phyloP scores from a whole-genome alignment of 1,140 invertebrate genomes.

The Holcopasites calliopsidis region DNA sequence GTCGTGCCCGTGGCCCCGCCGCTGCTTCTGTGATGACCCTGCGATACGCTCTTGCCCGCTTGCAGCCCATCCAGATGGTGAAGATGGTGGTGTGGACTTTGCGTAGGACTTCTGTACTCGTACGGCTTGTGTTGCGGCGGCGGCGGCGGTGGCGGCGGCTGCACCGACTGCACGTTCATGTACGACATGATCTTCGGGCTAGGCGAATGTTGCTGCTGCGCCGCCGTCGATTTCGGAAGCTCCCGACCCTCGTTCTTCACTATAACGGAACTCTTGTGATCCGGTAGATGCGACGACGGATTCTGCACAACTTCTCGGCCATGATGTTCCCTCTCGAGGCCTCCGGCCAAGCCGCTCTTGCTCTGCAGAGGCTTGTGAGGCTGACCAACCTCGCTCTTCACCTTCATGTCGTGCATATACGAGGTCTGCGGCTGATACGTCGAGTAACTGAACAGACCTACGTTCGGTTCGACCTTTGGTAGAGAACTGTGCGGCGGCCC shows the following conservation, averaged over 20 bases:
- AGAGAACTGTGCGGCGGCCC: slow-evolving; percentile 80
- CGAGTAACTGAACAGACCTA: slow-evolving; percentile 85
- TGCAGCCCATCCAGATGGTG: slow-evolving; percentile 72
- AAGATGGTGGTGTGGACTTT: slow-evolving; percentile 81
- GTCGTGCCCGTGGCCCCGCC: slow-evolving; percentile 63
- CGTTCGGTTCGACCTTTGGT: slow-evolving; percentile 87
- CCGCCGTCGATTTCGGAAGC: slow-evolving; percentile 81
- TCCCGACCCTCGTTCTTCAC: slow-evolving; percentile 87
- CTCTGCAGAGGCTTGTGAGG: slow-evolving; percentile 69
- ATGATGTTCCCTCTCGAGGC: slow-evolving; percentile 79
- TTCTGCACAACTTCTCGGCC: slow-evolving; percentile 81
- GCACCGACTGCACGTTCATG: slow-evolving; percentile 81
- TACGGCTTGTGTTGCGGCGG: slow-evolving; percentile 78
- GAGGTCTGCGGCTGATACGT: slow-evolving; percentile 81
- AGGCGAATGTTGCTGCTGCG: slow-evolving; percentile 81
- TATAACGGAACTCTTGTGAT: slow-evolving; percentile 88
- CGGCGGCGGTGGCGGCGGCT: not conserved
- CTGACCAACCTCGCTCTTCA: slow-evolving; percentile 74
- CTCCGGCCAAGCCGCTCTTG: slow-evolving; percentile 69
- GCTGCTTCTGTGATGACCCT: slow-evolving; percentile 63
- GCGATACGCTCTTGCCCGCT: slow-evolving; percentile 67
- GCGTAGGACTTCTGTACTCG: slow-evolving; percentile 81
- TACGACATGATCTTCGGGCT: slow-evolving; percentile 84
- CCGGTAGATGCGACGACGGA: slow-evolving; percentile 82
- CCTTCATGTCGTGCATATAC: slow-evolving; percentile 79